Evolutionary conservation across 2,113 vertebrate species (phyloP), one percentile per base, ranked within the genome.

Genomic region (Anhinga anhinga): DNA sequence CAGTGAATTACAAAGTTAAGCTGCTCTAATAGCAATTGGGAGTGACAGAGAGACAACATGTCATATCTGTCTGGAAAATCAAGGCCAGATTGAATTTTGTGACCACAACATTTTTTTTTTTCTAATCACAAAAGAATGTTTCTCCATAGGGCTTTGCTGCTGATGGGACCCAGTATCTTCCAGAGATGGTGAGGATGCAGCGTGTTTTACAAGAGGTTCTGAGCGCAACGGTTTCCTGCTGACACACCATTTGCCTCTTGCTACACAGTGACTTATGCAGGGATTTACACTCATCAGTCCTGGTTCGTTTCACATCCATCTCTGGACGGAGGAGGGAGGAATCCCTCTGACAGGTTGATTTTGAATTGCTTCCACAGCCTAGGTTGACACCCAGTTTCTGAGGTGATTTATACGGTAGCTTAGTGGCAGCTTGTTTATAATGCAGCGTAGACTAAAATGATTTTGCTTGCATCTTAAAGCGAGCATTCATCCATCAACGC

Each of bases 391-490:
- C 13, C 61, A 20, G 30, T n/a, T 91, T 34, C 66, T 22, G 66
- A 50, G 53, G 50, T 96, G 93, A 96, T 97, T 97, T 96, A 95
- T 90, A 16, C 56, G 87, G 86, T 40, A 65, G 73, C 73, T 80
- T 5, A 1, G 29, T 67, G 66, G 78, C 50, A 88, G 66, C 29
- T 90, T 92, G 82, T 83, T 95, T 95, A 71, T 96, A 73, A 91
- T 32, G 58, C 53, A 58, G 7, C 36, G 42, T 50, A 76, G 36
- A 47, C 65, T 67, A 38, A 94, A 96, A 91, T 89, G 65, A 91
- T 95, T 95, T 91, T 91, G 40, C 91, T 91, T 84, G 70, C 73
- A 42, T 91, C 65, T 91, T 69, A 50, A 82, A 82, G 44, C 1
- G 34, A 94, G 27, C 44, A 40, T 62, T 90, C 84, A 94, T 95